Base-by-base conservation (phyloP, 1,140 invertebrate genomes). In the Mactra quadrangularis region DNA sequence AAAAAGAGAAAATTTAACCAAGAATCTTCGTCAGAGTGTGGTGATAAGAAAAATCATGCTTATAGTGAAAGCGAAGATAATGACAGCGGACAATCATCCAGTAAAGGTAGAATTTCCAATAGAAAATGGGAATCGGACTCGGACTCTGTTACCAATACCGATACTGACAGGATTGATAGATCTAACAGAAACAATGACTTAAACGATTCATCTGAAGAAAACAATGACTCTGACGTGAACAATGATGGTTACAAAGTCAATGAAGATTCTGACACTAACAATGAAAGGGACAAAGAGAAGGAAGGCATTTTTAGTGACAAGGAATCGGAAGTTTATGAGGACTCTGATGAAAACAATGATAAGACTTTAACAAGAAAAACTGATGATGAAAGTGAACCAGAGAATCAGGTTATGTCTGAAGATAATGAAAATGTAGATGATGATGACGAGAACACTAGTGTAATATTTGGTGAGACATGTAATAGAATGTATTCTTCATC, bases 401-500 rank as follows among this genome's bases (percentile, higher is more conserved):
- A 9, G 13, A 13, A 35, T 0, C 31, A 64, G 38, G 38, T 7
- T 1, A 22, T 47, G n/a, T 19, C 0, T 9, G 25, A 29, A 19
- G 64, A 68, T 15, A 1, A n/a, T 68, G 25, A n/a, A 22, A 27
- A 71, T 29, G 22, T 9, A 31, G 25, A 29, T 29, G 29, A 41
- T 3, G 68, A 71, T 25, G 33, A 1, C 13, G 22, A 22, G 50
- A 45, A 11, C 27, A 33, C 13, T 22, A 59, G 22, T 53, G 29
- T 53, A 0, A 9, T 52, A 11, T 3, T n/a, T 41, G 33, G 19
- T 33, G 9, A 53, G 29, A 33, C 1, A 1, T 19, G 68, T 3
- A 6, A 13, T 13, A 52, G 52, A 4, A 71, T 71, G 68, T 71
- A 47, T 53, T 71, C 68, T 19, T 53, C 52, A 4, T 71, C 45